A percentile compares a stretch with the other conserved stretches of the same genome.
Conservation (phyloP, 37 sponge, comb jelly and placozoan species). For the Amphimedon queenslandica region DNA sequence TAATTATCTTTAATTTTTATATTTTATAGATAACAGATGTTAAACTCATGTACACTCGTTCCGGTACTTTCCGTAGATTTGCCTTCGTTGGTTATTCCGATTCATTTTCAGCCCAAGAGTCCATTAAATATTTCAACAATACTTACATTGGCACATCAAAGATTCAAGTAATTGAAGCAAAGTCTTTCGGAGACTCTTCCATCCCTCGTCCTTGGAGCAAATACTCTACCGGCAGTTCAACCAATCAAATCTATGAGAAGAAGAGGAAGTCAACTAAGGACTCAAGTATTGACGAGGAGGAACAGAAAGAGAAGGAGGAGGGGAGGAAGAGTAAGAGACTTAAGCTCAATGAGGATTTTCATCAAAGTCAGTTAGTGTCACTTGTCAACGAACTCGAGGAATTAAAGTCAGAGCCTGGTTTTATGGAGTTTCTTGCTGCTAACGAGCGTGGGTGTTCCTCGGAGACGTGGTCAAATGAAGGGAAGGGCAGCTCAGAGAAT, state of each 20-base stretch:
- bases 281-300: background rate
- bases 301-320: background rate
- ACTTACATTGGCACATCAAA: conserved; percentile 78
- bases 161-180: conserved; percentile 80
- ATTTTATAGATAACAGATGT: conserved; percentile 77
- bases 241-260: conserved; percentile 25
- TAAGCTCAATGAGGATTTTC: background rate
- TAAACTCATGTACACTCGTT: conserved; percentile 66
- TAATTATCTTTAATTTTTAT: background rate
- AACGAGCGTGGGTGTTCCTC: conserved; percentile 52
- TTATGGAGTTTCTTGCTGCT: conserved; percentile 80
- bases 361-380: conserved; percentile 15
- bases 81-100: conserved; percentile 80
- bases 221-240: conserved; percentile 81
- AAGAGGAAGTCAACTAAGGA: conserved; percentile 6
- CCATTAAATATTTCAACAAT: conserved; percentile 77
- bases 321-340: background rate
- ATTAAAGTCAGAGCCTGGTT: conserved; percentile 68
- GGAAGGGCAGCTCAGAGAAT: background rate
- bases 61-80: conserved; percentile 73
- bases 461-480: conserved; percentile 66
- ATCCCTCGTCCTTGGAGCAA: conserved; percentile 92
- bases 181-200: conserved; percentile 65
- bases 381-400: conserved; percentile 27
- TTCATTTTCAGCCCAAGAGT: conserved; percentile 42